Evolutionary conservation across 2,888 invertebrate species (phyloP), one percentile per base, ranked within the genome.

Genomic region (Lithophane leautieri): DNA sequence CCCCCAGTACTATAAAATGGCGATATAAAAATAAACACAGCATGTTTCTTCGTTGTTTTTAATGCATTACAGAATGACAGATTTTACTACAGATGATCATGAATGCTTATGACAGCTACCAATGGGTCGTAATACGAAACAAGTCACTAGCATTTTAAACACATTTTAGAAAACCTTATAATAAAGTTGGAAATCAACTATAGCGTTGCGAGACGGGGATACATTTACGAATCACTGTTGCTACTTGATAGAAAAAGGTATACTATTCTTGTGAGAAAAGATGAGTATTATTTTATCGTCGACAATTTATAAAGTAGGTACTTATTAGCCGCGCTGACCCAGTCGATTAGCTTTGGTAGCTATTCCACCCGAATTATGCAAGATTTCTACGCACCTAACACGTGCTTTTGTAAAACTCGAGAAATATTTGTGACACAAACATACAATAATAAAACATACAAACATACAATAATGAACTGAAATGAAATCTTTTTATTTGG

Each of bases 1-100:
- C n/a, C n/a, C n/a, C n/a, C n/a, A n/a, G n/a, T n/a, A n/a, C n/a
- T n/a, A 52, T 54, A 67, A 67, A 67, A 72, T 12, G n/a, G 11
- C 14, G 8, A 22, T 28, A 52, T 44, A 16, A 34, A 80, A 89
- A 87, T 81, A 88, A 90, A 89, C 83, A 83, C 80, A 83, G 56
- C 63, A 66, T 65, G 77, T 91, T 92, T 92, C 86, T 94, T 95
- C 94, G 95, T 95, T 95, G 94, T 95, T 95, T 91, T 94, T 95
- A 94, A 93, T 95, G 92, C 92, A 92, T 94, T 87, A 87, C 92
- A 92, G 90, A 85, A 92, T 93, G 93, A 93, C 91, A 87, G 93
- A 92, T 89, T 88, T 79, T 90, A 87, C 92, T 93, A 93, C 90
- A 84, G 88, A 91, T 91, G 88, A 90, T 89, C 88, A 88, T 88